Conservation (phyloP, 2,888 invertebrate genomes). For the Malthinus seriepunctatus region DNA sequence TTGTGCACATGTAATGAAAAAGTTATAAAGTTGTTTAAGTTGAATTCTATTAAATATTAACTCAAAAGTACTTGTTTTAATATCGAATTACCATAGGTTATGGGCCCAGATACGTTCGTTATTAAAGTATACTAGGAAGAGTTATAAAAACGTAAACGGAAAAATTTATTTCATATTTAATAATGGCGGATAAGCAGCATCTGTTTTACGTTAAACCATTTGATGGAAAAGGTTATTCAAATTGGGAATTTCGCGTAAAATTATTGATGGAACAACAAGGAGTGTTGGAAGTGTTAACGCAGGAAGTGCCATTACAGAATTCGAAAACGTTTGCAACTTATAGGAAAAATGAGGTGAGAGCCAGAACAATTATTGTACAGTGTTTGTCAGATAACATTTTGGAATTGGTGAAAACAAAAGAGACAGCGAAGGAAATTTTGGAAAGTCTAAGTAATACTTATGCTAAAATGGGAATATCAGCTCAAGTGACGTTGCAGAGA, state of each 20-base stretch:
- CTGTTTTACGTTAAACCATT: constrained; percentile 17
- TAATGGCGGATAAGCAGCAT: background rate
- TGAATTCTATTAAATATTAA: too few species aligned
- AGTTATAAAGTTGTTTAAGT: too few species aligned
- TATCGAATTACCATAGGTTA: constrained; percentile 5
- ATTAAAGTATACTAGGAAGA: background rate
- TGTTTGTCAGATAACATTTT: constrained; percentile 29
- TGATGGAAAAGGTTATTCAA: constrained; percentile 30
- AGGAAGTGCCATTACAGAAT: too few species aligned
- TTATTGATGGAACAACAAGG: constrained; percentile 27
- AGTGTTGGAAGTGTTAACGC: constrained; percentile 22
- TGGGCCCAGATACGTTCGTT: constrained; percentile 6
- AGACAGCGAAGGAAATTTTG: constrained; percentile 32
- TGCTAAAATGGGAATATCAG: constrained; percentile 7
- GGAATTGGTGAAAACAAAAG: constrained; percentile 30
- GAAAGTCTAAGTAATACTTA: background rate
- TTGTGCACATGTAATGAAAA: too few species aligned
- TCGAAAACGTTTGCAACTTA: constrained; percentile 11
- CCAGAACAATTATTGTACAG: constrained; percentile 29
- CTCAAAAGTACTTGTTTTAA: too few species aligned
- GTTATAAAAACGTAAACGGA: background rate
- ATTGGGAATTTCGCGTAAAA: constrained; percentile 31
- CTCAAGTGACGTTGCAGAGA: background rate
- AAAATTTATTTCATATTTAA: background rate
- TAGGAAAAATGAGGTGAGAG: constrained; percentile 28